Conservation (phyloP, 2,888 invertebrate species). For the Candidula unifasciata region DNA sequence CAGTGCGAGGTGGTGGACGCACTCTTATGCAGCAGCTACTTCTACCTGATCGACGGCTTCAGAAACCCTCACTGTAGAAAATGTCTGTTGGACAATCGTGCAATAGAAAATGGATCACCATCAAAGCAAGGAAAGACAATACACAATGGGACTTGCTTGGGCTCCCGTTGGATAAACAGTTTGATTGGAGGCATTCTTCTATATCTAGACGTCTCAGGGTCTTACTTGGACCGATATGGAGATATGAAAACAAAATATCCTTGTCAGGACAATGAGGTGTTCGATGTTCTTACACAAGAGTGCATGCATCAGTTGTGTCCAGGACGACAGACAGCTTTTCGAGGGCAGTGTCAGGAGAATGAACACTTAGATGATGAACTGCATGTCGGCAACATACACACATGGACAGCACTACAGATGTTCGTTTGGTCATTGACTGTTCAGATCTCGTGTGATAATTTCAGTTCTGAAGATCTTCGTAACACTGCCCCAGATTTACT, state of each 20-base stretch:
- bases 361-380: background rate
- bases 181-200: slow-evolving; percentile 6
- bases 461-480: background rate
- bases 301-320: slow-evolving; percentile 42
- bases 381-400: too few relatives aligned
- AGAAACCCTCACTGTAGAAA: background rate
- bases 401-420: background rate
- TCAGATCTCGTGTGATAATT: background rate
- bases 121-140: background rate
- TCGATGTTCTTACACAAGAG: slow-evolving; percentile 40
- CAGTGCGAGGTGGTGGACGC: background rate
- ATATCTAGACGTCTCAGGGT: slow-evolving; percentile 16
- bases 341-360: slow-evolving; percentile 24
- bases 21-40: background rate
- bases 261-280: slow-evolving; percentile 46
- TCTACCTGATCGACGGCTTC: background rate
- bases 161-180: background rate
- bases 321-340: slow-evolving; percentile 10
- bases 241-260: background rate
- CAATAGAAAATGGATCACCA: background rate
- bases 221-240: background rate
- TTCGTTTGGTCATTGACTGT: background rate
- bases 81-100: background rate
- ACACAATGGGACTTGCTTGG: background rate
- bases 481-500: background rate